Conservation (phyloP, 2,113 vertebrate species). For the Zapornia atra region DNA sequence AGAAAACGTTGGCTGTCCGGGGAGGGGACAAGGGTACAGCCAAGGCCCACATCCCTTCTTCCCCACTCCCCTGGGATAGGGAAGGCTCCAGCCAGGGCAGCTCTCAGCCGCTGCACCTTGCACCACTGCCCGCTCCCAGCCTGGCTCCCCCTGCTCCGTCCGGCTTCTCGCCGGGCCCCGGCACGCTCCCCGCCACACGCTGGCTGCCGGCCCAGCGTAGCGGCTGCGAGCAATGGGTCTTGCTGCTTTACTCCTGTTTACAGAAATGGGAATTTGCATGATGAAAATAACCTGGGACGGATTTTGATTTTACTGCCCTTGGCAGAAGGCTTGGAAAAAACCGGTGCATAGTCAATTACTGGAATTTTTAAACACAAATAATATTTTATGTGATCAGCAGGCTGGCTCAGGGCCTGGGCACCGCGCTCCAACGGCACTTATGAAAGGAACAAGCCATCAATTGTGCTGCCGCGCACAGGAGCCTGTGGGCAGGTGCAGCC, state of each 20-base stretch:
- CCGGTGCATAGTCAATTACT: slow-evolving; percentile 84
- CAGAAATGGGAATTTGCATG: slow-evolving; percentile 85
- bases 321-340: slow-evolving; percentile 84
- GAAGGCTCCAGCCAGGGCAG: background rate
- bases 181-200: background rate
- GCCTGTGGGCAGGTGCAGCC: slow-evolving; percentile 74
- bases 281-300: slow-evolving; percentile 82
- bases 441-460: slow-evolving; percentile 79
- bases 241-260: slow-evolving; percentile 74
- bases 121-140: background rate
- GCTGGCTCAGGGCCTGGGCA: slow-evolving; percentile 80
- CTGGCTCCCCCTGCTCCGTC: background rate
- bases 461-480: slow-evolving; percentile 75
- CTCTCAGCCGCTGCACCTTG: background rate
- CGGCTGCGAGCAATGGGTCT: background rate
- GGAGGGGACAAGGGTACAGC: background rate
- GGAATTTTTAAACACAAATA: slow-evolving; percentile 89
- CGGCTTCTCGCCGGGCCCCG: background rate
- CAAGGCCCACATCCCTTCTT: background rate
- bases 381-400: slow-evolving; percentile 87
- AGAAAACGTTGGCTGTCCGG: background rate
- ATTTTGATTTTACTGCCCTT: slow-evolving; percentile 83
- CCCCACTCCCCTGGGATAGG: background rate
- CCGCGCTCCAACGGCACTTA: slow-evolving; percentile 74
- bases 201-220: background rate